phyloP scores from a whole-genome alignment of 2,797 vertebrate genomes.

The Argyrosomus regius region DNA sequence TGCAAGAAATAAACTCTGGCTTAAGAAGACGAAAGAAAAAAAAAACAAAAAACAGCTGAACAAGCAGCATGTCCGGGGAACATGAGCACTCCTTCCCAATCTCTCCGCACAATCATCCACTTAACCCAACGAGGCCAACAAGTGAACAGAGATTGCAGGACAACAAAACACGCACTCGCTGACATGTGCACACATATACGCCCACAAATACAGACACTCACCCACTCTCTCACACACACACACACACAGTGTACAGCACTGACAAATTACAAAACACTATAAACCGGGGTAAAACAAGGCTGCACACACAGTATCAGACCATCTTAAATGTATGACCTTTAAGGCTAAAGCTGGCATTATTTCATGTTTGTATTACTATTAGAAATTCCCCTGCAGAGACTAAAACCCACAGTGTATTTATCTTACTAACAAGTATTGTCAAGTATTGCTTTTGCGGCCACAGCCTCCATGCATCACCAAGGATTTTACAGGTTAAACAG shows the following conservation, averaged over 20 bases:
- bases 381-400: slow-evolving; percentile 25
- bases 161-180: slow-evolving; percentile 46
- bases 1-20: slow-evolving; percentile 45
- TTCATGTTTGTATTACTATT: slow-evolving; percentile 40
- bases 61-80: slow-evolving; percentile 30
- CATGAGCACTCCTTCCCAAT: slow-evolving; percentile 37
- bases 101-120: slow-evolving; percentile 55
- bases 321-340: slow-evolving; percentile 41
- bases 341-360: slow-evolving; percentile 23
- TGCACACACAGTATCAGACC: slow-evolving; percentile 14
- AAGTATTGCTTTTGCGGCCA: slow-evolving; percentile 6
- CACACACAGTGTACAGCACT: not conserved
- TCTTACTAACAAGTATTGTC: slow-evolving; percentile 38
- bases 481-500: slow-evolving; percentile 9
- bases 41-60: slow-evolving; percentile 30
- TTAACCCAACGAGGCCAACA: slow-evolving; percentile 51
- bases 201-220: slow-evolving; percentile 11
- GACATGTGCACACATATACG: slow-evolving; percentile 29
- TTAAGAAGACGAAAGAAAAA: slow-evolving; percentile 13
- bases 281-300: slow-evolving; percentile 23
- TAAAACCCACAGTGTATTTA: slow-evolving; percentile 34
- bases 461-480: not conserved
- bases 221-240: slow-evolving; percentile 5
- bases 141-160: slow-evolving; percentile 40
- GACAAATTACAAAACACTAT: slow-evolving; percentile 37